Conservation (phyloP, 2,888 invertebrate species). For the Zeuzera pyrina region DNA sequence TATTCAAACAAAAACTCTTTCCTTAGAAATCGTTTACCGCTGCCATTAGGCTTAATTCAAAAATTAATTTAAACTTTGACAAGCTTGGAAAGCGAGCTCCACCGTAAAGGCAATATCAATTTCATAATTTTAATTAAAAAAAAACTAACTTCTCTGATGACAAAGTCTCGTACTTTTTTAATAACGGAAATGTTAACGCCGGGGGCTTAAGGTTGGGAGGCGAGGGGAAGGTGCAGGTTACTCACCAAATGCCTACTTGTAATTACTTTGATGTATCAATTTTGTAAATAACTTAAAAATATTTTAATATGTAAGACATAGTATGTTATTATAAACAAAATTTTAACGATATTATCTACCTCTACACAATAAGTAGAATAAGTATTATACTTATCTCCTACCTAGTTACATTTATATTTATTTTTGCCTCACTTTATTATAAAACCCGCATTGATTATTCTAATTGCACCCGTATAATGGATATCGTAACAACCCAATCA, state of each 20-base stretch:
- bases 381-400: too few relatives aligned
- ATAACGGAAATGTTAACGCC: conserved; percentile 68
- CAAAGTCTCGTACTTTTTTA: conserved; percentile 72
- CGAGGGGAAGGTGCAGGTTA: conserved; percentile 15
- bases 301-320: too few relatives aligned
- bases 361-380: too few relatives aligned
- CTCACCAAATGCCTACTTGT: conserved; percentile 1
- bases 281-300: too few relatives aligned
- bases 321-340: too few relatives aligned
- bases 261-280: too few relatives aligned
- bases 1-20: conserved; percentile 60
- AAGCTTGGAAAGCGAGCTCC: conserved; percentile 61
- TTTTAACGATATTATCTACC: too few relatives aligned
- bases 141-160: conserved; percentile 71
- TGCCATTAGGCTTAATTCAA: conserved; percentile 70
- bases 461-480: conserved; percentile 67
- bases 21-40: conserved; percentile 64
- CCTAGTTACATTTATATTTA: too few relatives aligned
- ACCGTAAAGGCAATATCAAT: conserved; percentile 71
- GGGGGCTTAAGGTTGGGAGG: conserved; percentile 30
- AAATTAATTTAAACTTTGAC: conserved; percentile 73
- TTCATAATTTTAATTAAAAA: conserved; percentile 73
- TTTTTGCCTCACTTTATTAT: too few relatives aligned
- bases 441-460: conserved; percentile 66
- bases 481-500: conserved; percentile 61